These are phyloP conservation scores for Equus quagga DNA, from an alignment of 2,113 vertebrate species.

Conservation along the genomic window DNA sequence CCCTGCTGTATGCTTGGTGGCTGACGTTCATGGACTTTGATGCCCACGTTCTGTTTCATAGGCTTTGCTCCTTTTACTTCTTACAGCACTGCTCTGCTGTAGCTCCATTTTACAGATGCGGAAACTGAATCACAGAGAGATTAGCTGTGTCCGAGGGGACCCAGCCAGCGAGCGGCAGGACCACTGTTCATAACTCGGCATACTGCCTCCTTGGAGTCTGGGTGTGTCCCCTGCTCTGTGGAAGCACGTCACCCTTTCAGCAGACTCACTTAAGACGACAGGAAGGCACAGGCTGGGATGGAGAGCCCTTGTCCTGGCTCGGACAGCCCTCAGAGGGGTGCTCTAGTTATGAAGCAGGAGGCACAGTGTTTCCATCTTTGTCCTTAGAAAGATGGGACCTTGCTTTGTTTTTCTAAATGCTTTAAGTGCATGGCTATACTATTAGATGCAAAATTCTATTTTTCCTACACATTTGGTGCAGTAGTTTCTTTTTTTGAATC, in stretches of 20 bases:
- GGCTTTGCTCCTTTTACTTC: background rate
- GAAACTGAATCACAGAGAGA: background rate
- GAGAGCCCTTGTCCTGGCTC: background rate
- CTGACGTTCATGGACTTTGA: background rate
- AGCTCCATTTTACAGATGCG: background rate
- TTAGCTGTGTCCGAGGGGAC: no score
- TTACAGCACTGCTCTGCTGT: accelerated
- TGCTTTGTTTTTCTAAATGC: background rate
- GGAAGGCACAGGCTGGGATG: background rate
- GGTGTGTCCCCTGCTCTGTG: background rate
- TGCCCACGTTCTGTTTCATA: accelerated
- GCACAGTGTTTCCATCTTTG: background rate
- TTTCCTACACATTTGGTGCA: background rate
- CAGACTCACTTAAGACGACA: background rate
- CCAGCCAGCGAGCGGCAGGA: accelerated
- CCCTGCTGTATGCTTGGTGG: background rate
- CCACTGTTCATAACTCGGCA: accelerated
- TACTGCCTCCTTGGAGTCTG: background rate
- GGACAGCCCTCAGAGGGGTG: accelerated
- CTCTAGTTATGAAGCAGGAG: no score
- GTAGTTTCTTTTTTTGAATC: background rate
- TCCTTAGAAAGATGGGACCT: background rate
- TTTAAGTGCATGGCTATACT: background rate
- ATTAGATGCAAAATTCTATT: background rate
- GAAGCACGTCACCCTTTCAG: accelerated